Base-by-base conservation (phyloP, 2,797 vertebrate genomes). In the Denticeps clupeoides region DNA sequence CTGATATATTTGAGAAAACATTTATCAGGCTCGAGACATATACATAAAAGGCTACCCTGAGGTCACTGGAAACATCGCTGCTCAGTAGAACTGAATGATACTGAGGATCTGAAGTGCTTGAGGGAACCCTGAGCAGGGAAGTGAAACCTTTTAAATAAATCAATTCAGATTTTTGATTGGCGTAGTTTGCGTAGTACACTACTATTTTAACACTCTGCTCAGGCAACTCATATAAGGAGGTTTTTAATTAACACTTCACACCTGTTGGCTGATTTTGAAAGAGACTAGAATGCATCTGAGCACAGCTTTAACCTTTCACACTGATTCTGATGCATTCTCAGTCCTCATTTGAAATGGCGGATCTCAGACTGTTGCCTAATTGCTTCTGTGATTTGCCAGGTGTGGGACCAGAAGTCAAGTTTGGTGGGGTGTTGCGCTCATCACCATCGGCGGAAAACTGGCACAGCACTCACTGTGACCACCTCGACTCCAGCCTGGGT, bases 301-400 rank as follows among this genome's bases (percentile, higher is more conserved):
- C 38, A 38, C 11, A 16, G 16, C 21, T 35, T 16, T 21, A 38
- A 21, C 35, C 16, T 38, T 38, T 38, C 24, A 24, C 10, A 19
- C 13, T 11, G 21, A 21, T 11, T 5, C 10, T 38, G 21, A 19
- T 11, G 2, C 9, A 19, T 3, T 4, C 10, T 7, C 21, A 13
- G 2, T 23, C 45, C 6, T 11, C 15, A 29, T 32, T n/a, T 46
- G 16, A 28, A 19, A 7, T 35, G 38, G 35, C 35, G 38, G 21
- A 42, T 50, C 42, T 23, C 22, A 22, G 23, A 48, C 48, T 26
- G 11, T 38, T 21, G 35, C 35, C 35, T 38, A 38, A 38, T 38
- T 38, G 35, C 35, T 38, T 38, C 35, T 38, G 35, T 38, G 35
- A 38, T 38, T 38, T 38, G 35, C 35, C 35, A 38, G 35, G 35